These are phyloP conservation scores for Habropoda laboriosa DNA, from an alignment of 1,140 invertebrate genomes.

Conservation along the genomic window DNA sequence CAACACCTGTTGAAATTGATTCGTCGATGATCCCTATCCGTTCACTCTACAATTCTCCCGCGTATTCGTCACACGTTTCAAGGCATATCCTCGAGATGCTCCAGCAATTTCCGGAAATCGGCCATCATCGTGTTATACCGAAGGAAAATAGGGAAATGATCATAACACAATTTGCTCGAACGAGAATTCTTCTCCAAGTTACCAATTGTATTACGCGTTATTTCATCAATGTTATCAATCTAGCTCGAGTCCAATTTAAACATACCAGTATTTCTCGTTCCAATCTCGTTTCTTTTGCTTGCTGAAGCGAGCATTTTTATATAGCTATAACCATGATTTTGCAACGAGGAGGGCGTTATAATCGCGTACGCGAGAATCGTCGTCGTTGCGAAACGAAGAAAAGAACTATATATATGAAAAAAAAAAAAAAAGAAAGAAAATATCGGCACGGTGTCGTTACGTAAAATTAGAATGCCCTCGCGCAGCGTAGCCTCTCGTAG, in stretches of 20 bases:
- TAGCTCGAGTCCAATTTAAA: neutral
- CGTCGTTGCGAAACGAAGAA: slow-evolving; percentile 1
- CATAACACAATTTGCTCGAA: neutral
- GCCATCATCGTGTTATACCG: too few relatives aligned
- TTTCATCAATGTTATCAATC: neutral
- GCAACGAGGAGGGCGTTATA: neutral
- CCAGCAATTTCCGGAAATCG: rapidly evolving
- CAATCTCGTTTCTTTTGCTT: neutral
- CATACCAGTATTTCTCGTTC: neutral
- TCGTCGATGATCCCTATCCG: too few relatives aligned
- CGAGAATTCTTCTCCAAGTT: neutral
- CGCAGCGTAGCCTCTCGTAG: neutral
- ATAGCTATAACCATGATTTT: neutral
- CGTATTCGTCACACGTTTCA: too few relatives aligned
- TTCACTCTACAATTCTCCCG: too few relatives aligned
- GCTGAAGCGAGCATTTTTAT: neutral
- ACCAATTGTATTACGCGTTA: neutral
- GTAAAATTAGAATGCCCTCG: slow-evolving; percentile 19
- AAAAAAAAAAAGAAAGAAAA: too few relatives aligned
- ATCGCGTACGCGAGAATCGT: neutral
- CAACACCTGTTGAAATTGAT: too few relatives aligned
- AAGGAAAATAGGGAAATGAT: neutral
- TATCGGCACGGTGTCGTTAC: slow-evolving; percentile 5
- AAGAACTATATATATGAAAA: too few relatives aligned
- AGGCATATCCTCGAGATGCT: too few relatives aligned